A percentile compares a stretch with the other conserved stretches of the same genome.
These are phyloP conservation scores for Anseranas semipalmata DNA, from an alignment of 2,113 vertebrate species.

Conservation along the genomic window DNA sequence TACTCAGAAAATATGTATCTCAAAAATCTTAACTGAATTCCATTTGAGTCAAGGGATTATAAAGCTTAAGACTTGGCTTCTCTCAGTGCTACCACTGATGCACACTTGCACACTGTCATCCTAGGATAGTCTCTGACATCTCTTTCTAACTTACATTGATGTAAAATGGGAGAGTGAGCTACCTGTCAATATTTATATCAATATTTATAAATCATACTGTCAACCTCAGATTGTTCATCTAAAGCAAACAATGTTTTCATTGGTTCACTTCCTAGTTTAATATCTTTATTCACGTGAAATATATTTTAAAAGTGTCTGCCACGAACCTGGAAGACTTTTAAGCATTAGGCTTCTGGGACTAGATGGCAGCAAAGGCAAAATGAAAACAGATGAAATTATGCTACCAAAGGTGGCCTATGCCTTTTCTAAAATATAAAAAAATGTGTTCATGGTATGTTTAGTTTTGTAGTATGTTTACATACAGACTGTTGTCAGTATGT, in stretches of 20 bases:
- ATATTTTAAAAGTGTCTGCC: neutral
- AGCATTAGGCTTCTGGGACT: conserved; percentile 27
- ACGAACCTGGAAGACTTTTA: neutral
- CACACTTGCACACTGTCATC: neutral
- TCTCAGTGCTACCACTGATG: neutral
- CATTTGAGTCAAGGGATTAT: neutral
- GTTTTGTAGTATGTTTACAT: neutral
- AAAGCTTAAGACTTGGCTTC: neutral
- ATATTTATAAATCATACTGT: neutral
- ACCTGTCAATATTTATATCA: neutral
- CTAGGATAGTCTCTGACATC: neutral
- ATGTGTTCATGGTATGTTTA: neutral
- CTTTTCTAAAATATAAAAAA: neutral
- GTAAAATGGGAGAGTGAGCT: neutral
- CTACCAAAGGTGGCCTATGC: neutral
- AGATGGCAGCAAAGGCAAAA: conserved; percentile 76
- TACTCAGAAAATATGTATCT: neutral
- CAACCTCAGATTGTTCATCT: neutral
- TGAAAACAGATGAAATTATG: neutral
- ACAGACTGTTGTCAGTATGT: neutral
- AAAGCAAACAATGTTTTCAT: neutral
- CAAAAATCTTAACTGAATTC: neutral
- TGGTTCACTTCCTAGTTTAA: neutral
- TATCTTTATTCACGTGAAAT: neutral
- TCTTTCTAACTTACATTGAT: neutral